These are phyloP conservation scores for Macrophya alboannulata DNA, from an alignment of 2,888 invertebrate species.

Conservation along the genomic window DNA sequence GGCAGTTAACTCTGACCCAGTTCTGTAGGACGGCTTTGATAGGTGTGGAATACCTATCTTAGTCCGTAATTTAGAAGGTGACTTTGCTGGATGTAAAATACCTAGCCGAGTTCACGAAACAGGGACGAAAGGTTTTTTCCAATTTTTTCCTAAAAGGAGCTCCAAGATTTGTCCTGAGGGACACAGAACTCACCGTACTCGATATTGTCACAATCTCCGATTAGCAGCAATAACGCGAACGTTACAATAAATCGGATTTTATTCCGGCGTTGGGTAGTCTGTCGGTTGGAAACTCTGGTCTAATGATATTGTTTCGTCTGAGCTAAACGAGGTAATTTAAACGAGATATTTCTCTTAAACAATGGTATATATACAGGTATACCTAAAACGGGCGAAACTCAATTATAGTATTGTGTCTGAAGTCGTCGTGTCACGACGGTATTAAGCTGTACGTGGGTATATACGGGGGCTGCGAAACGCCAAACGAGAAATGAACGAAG, in stretches of 20 bases:
- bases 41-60: no score
- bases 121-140: no score
- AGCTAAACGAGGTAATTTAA: conserved; percentile 51
- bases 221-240: not conserved
- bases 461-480: not conserved
- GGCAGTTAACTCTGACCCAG: no score
- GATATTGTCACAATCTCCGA: no score
- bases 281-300: conserved; percentile 21
- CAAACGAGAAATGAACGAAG: conserved; percentile 3
- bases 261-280: not conserved
- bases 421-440: conserved; percentile 12
- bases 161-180: no score
- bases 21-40: no score
- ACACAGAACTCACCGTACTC: no score
- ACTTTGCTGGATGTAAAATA: no score
- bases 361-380: conserved; percentile 20
- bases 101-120: no score
- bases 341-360: conserved; percentile 55
- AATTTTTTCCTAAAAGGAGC: no score
- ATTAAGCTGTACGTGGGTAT: not conserved
- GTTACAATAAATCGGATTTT: conserved; percentile 15
- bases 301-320: conserved; percentile 51
- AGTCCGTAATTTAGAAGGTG: no score
- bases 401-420: conserved; percentile 44
- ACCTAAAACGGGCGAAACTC: conserved; percentile 18